A percentile compares a stretch with the other conserved stretches of the same genome.
Conservation (phyloP, 2,888 invertebrate genomes). For the Eupithecia pulchellata region DNA sequence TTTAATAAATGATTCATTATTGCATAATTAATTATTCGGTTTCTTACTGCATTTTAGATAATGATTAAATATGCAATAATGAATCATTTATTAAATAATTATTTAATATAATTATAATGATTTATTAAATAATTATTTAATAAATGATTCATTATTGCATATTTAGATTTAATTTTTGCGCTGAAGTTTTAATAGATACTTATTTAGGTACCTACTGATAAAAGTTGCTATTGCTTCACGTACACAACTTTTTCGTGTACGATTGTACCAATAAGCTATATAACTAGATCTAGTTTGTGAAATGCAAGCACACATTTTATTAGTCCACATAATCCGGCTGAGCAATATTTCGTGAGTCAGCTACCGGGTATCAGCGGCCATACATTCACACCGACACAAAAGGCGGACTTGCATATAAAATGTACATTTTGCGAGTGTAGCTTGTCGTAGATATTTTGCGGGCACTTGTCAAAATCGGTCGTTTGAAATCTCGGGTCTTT, state of each 20-base stretch:
- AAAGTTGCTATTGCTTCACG: neutral
- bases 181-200: too few species aligned
- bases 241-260: neutral
- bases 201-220: too few species aligned
- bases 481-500: neutral
- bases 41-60: too few species aligned
- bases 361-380: slow-evolving; percentile 44
- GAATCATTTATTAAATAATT: too few species aligned
- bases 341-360: slow-evolving; percentile 28
- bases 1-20: too few species aligned
- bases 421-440: slow-evolving; percentile 24
- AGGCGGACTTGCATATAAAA: slow-evolving; percentile 35
- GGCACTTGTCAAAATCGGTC: slow-evolving; percentile 20
- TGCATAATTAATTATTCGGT: too few species aligned
- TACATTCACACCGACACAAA: slow-evolving; percentile 41
- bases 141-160: too few species aligned
- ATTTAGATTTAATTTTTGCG: too few species aligned
- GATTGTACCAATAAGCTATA: neutral
- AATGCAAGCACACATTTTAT: slow-evolving; percentile 6
- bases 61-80: too few species aligned
- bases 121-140: too few species aligned
- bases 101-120: too few species aligned
- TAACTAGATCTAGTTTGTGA: neutral
- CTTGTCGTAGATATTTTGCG: slow-evolving; percentile 23
- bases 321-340: slow-evolving; percentile 30